A percentile compares a stretch with the other conserved stretches of the same genome.
Conservation (phyloP, 2,888 invertebrate genomes). For the Philhelius pedissequus region DNA sequence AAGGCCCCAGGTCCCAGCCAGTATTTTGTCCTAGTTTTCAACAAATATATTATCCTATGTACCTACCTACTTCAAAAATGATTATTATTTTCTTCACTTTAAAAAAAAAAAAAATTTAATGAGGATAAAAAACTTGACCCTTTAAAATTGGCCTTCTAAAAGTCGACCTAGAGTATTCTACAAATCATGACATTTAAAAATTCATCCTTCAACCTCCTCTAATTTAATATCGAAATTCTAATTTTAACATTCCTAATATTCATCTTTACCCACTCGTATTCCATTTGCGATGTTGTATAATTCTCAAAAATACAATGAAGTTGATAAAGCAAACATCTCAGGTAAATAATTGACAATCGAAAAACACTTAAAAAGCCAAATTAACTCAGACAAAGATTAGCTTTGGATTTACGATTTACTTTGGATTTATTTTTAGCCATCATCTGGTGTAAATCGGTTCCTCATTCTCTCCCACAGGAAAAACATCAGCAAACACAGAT, state of each 20-base stretch:
- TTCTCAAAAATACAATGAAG: slow-evolving; percentile 13
- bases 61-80: no score
- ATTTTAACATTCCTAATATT: not conserved
- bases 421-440: slow-evolving; percentile 53
- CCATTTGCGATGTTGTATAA: not conserved
- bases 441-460: slow-evolving; percentile 29
- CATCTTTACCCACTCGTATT: not conserved
- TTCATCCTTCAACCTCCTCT: not conserved
- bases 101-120: no score
- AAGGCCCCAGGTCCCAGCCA: no score
- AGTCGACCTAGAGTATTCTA: no score
- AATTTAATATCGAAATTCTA: not conserved
- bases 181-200: no score
- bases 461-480: slow-evolving; percentile 49
- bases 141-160: no score
- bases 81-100: no score
- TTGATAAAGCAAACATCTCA: slow-evolving; percentile 27
- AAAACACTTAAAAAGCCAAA: slow-evolving; percentile 53
- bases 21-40: no score
- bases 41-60: no score
- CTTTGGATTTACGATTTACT: slow-evolving; percentile 55
- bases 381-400: slow-evolving; percentile 53
- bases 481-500: not conserved
- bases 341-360: slow-evolving; percentile 53
- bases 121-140: no score